Percentiles rank a stretch among this genome's conserved stretches.
phyloP scores from a whole-genome alignment of 2,888 invertebrate species.

The Leptarthrus brevirostris region DNA sequence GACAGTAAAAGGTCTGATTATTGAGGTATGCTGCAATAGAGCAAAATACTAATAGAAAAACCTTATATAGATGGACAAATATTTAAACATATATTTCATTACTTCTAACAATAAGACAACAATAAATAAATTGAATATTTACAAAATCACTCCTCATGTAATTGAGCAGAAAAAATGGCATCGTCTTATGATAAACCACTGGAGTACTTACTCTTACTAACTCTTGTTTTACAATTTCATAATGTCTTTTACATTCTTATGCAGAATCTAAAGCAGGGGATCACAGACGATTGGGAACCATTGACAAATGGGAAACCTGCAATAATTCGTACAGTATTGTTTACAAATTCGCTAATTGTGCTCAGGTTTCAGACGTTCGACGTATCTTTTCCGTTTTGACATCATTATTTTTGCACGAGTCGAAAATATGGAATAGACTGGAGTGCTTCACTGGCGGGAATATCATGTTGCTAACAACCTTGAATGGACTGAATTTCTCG shows the following conservation, averaged over 20 bases:
- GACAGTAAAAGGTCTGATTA: no score
- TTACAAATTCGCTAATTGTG: no score
- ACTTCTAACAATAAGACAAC: conserved; percentile 21
- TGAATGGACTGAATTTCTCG: conserved; percentile 66
- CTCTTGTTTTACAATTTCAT: neutral
- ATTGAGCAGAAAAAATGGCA: conserved; percentile 35
- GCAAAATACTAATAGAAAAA: neutral
- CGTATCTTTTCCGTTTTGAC: neutral
- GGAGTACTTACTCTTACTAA: neutral
- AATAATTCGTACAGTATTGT: no score
- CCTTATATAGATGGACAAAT: neutral
- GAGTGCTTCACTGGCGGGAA: conserved; percentile 65
- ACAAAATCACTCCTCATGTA: conserved; percentile 19
- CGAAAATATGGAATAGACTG: conserved; percentile 62
- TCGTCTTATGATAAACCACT: neutral
- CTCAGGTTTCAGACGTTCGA: conserved; percentile 35
- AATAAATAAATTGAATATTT: conserved; percentile 24
- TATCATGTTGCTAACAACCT: conserved; percentile 67
- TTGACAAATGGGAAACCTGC: neutral
- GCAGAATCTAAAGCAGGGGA: neutral
- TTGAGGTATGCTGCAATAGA: no score
- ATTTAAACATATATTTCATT: conserved; percentile 32
- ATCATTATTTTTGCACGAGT: conserved; percentile 19
- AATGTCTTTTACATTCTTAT: neutral
- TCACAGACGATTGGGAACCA: conserved; percentile 27